Percentiles rank a stretch among this genome's conserved stretches.
These are phyloP conservation scores for Thaumetopoea pityocampa DNA, from an alignment of 1,140 invertebrate genomes.

Conservation along the genomic window DNA sequence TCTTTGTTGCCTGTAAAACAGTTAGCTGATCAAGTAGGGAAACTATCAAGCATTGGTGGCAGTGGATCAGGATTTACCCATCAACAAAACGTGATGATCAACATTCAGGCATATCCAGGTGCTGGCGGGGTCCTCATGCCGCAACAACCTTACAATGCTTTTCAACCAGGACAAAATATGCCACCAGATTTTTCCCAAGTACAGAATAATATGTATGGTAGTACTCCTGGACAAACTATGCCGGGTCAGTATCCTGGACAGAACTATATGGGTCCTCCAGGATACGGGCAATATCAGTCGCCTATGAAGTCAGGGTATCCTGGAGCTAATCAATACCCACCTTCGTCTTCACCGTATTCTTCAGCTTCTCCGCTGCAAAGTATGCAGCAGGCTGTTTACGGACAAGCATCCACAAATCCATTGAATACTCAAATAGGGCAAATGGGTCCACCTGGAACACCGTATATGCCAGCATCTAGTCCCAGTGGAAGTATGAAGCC, in stretches of 20 bases:
- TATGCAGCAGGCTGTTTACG: constrained; percentile 63
- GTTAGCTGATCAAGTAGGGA: constrained; percentile 69
- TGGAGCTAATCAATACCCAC: constrained; percentile 31
- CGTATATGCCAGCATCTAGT: constrained; percentile 45
- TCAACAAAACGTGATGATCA: constrained; percentile 74
- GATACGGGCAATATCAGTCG: constrained; percentile 43
- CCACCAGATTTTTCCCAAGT: constrained; percentile 36
- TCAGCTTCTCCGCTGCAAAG: constrained; percentile 51
- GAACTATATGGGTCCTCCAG: constrained; percentile 41
- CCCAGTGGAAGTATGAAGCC: constrained; percentile 48
- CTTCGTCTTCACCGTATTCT: constrained; percentile 43
- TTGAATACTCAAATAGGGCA: constrained; percentile 41
- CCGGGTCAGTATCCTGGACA: constrained; percentile 43
- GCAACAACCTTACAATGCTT: constrained; percentile 43
- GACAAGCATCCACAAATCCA: constrained; percentile 35
- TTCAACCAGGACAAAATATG: constrained; percentile 34
- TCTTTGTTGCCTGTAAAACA: constrained; percentile 66
- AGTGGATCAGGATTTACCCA: constrained; percentile 57
- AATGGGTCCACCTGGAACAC: constrained; percentile 52
- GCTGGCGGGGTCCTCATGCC: constrained; percentile 47
- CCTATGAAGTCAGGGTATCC: constrained; percentile 48
- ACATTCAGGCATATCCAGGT: constrained; percentile 71
- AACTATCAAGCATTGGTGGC: constrained; percentile 47
- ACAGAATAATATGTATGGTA: constrained; percentile 39
- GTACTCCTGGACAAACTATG: constrained; percentile 34